phyloP scores from a whole-genome alignment of 1,140 invertebrate species.

The Coptotermes formosanus region DNA sequence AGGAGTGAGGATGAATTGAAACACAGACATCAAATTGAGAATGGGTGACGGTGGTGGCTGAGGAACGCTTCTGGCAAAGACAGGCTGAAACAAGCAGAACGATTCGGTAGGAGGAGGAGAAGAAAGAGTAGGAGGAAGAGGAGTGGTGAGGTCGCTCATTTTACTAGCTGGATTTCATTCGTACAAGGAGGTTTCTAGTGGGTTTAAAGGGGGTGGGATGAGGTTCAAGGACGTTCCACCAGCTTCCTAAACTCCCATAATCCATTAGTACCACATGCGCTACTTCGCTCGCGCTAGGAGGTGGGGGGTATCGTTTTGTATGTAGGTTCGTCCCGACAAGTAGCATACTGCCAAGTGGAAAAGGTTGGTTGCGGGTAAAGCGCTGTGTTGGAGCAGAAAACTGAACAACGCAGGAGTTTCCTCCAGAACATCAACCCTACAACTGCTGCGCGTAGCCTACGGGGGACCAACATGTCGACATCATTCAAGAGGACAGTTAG shows the following conservation, averaged over 20 bases:
- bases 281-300: neutral
- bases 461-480: neutral
- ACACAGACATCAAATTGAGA: neutral
- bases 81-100: too few relatives aligned
- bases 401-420: neutral
- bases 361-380: neutral
- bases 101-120: too few relatives aligned
- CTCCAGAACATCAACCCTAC: neutral
- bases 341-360: neutral
- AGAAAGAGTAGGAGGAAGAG: neutral
- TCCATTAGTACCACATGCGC: constrained; percentile 27
- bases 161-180: constrained; percentile 23
- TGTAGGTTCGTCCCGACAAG: neutral
- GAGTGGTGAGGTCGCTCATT: neutral
- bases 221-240: neutral
- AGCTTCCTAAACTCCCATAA: constrained; percentile 26
- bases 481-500: neutral
- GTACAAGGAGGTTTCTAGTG: neutral
- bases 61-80: too few relatives aligned
- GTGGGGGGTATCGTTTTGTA: neutral
- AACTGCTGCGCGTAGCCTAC: neutral
- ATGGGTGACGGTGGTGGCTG: neutral
- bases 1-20: neutral
- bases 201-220: neutral
- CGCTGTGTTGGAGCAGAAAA: neutral